phyloP scores from a whole-genome alignment of 1,140 invertebrate species.

The Drosophila biarmipes region DNA sequence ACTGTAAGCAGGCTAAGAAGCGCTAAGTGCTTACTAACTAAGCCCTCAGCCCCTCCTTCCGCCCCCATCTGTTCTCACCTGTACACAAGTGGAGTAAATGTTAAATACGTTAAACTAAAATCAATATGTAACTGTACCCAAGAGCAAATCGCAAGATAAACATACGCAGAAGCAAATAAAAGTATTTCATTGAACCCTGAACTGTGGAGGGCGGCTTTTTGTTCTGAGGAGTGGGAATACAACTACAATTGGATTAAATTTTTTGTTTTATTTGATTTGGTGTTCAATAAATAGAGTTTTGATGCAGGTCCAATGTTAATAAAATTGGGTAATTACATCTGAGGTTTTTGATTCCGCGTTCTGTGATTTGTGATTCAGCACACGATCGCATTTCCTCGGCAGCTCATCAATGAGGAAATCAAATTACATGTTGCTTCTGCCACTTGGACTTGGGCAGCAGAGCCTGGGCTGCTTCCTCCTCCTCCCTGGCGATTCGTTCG shows the following conservation, averaged over 20 bases:
- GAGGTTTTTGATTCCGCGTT: background rate
- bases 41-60: conserved; percentile 2
- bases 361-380: conserved; percentile 10
- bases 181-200: conserved; percentile 77
- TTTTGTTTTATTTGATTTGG: conserved; percentile 4
- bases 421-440: conserved; percentile 54
- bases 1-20: conserved; percentile 40
- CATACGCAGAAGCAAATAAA: conserved; percentile 58
- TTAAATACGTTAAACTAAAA: conserved; percentile 59
- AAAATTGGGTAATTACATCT: conserved; percentile 29
- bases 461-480: conserved; percentile 64
- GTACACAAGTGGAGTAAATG: conserved; percentile 55
- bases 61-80: conserved; percentile 18
- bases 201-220: background rate
- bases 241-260: too few relatives aligned
- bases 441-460: conserved; percentile 57
- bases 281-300: conserved; percentile 24
- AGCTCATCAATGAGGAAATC: conserved; percentile 60
- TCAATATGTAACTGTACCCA: conserved; percentile 61
- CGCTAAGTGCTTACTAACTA: conserved; percentile 45
- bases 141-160: conserved; percentile 46
- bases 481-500: conserved; percentile 71
- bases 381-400: conserved; percentile 36
- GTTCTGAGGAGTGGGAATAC: too few relatives aligned
- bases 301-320: conserved; percentile 17